These are phyloP conservation scores for Tetragnatha versicolor DNA, from an alignment of 1,140 invertebrate genomes.

Conservation along the genomic window DNA sequence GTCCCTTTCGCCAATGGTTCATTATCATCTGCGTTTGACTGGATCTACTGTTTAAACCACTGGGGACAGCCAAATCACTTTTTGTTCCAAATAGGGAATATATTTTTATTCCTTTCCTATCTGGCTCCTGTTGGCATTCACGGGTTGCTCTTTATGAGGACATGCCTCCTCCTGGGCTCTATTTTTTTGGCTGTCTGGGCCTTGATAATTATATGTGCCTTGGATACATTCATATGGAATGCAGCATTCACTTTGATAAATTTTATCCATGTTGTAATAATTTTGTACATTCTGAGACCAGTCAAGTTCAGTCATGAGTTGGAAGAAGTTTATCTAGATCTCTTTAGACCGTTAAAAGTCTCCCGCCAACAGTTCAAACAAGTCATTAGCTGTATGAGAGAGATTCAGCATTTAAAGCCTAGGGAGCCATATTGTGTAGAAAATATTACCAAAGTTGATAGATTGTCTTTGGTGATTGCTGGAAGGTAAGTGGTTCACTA, in stretches of 20 bases:
- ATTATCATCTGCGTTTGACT: background rate
- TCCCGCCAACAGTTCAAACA: conserved; percentile 81
- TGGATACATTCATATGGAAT: conserved; percentile 87
- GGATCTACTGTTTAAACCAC: conserved; percentile 15
- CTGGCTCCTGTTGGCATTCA: conserved; percentile 79
- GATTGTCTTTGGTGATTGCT: conserved; percentile 81
- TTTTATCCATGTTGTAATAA: conserved; percentile 79
- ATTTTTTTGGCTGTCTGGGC: conserved; percentile 81
- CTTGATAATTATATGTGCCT: conserved; percentile 82
- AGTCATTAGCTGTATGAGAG: conserved; percentile 81
- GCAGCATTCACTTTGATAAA: conserved; percentile 82
- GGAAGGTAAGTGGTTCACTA: conserved; percentile 81
- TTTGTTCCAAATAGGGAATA: conserved; percentile 76
- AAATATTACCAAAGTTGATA: conserved; percentile 87
- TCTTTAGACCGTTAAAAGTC: conserved; percentile 83
- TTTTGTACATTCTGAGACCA: conserved; percentile 82
- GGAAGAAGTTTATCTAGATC: conserved; percentile 81
- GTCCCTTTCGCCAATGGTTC: background rate
- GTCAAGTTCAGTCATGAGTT: conserved; percentile 84
- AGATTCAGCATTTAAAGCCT: conserved; percentile 78
- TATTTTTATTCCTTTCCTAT: conserved; percentile 81
- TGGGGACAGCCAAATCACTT: conserved; percentile 49
- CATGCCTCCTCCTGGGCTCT: conserved; percentile 78
- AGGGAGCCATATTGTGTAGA: conserved; percentile 88
- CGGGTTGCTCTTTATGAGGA: conserved; percentile 79